Evolutionary conservation across 2,888 invertebrate species (phyloP), one percentile per base, ranked within the genome.

Genomic region (Volucella inflata): DNA sequence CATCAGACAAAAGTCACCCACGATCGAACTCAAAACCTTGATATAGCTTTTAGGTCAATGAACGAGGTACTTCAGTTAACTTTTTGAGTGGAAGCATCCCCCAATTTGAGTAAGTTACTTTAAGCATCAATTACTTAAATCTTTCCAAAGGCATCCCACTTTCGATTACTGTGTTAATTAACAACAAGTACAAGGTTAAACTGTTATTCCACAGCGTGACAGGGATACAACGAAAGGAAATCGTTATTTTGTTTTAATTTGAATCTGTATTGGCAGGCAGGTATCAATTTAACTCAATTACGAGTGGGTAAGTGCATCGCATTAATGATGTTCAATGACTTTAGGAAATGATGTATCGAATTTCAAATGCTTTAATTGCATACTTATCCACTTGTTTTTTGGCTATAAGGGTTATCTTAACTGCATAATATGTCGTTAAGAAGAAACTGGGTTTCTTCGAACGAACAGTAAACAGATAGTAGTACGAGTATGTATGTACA

Each of bases 161-260:
- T 48, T 44, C 44, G 40, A 48, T 46, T 48, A 78, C 46, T 64
- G 57, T 46, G 60, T 64, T 64, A 62, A 50, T 76, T n/a, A 51
- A 44, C 30, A 48, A 42, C 46, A 62, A 62, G 16, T 38, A 68
- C 76, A 71, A 70, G 55, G 62, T 70, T 62, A 77, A 60, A 55
- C 38, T 44, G 36, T 46, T 44, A 65, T 42, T 40, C 44, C 44
- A 44, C n/a, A 40, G 12, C 4, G 10, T 6, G 6, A 30, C 6
- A 30, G 30, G 30, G 30, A 30, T 30, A 30, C 6, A 30, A 30
- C 6, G 30, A 6, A 30, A 30, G 30, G 30, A 3, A 30, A 0
- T 30, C 6, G 6, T 21, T n/a, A n/a, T 21, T 21, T 21, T 21
- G 30, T 30, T 30, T 6, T 30, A 6, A 6, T 30, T 30, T 30